Percentiles rank a stretch among this genome's conserved stretches.
These are phyloP conservation scores for Athalia cordata DNA, from an alignment of 2,888 invertebrate genomes.

Conservation along the genomic window DNA sequence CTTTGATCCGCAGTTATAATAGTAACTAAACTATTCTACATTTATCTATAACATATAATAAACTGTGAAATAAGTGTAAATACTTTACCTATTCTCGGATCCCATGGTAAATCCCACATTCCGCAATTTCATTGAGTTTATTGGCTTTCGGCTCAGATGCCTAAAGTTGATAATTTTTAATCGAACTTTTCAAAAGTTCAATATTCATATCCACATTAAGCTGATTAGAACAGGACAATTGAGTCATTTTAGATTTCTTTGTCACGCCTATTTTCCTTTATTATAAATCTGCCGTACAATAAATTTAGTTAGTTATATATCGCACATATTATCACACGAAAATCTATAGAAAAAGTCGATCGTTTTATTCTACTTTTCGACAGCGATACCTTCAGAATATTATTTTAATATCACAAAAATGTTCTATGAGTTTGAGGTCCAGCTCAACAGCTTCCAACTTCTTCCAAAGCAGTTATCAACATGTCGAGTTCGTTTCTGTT, in stretches of 20 bases:
- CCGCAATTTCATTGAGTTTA: not conserved
- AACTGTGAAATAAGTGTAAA: slow-evolving; percentile 73
- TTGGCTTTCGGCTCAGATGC: not conserved
- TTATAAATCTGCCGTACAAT: too few relatives aligned
- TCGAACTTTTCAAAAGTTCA: too few relatives aligned
- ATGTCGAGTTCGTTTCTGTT: slow-evolving; percentile 65
- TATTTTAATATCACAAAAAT: not conserved
- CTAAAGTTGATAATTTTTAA: too few relatives aligned
- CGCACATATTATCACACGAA: too few relatives aligned
- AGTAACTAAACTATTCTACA: slow-evolving; percentile 73
- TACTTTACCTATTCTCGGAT: not conserved
- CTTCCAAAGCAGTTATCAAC: slow-evolving; percentile 64
- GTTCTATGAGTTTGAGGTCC: not conserved
- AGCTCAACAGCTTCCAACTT: not conserved
- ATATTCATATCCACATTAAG: too few relatives aligned
- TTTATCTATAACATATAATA: slow-evolving; percentile 74
- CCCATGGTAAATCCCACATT: not conserved
- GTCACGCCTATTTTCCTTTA: too few relatives aligned
- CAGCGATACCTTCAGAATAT: not conserved
- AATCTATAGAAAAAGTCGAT: too few relatives aligned
- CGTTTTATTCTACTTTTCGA: too few relatives aligned
- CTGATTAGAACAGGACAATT: too few relatives aligned
- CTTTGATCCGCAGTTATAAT: slow-evolving; percentile 72
- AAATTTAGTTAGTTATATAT: too few relatives aligned
- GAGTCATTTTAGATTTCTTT: too few relatives aligned